Percentiles rank a stretch among this genome's conserved stretches.
These are phyloP conservation scores for Geotrypetes seraphini DNA, from an alignment of 2,797 vertebrate species.

Conservation along the genomic window DNA sequence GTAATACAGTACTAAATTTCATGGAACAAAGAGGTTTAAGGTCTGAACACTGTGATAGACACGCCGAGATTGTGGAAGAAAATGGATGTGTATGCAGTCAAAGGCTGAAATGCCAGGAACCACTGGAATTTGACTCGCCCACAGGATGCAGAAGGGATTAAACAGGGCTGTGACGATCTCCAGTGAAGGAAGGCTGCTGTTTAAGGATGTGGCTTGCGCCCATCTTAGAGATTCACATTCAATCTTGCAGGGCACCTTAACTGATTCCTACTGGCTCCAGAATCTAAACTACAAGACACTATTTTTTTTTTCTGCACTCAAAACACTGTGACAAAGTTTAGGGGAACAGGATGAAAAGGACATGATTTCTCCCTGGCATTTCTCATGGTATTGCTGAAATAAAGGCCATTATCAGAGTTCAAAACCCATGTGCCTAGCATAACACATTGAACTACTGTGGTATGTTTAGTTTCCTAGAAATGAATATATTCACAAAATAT, in stretches of 20 bases:
- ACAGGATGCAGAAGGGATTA: background rate
- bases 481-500: too few species aligned
- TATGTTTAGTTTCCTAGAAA: too few species aligned
- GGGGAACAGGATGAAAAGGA: too few species aligned
- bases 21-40: conserved; percentile 2
- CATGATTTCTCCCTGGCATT: too few species aligned
- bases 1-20: background rate
- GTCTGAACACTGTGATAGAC: background rate
- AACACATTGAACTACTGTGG: too few species aligned
- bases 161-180: background rate
- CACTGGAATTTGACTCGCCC: background rate
- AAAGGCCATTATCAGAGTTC: too few species aligned
- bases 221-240: conserved; percentile 1
- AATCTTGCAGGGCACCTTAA: background rate
- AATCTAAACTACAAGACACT: background rate
- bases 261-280: background rate
- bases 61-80: background rate
- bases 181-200: too few species aligned
- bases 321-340: too few species aligned
- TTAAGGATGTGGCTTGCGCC: conserved; percentile 16
- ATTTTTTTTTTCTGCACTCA: too few species aligned
- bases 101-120: background rate
- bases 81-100: background rate
- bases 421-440: too few species aligned
- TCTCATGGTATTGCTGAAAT: too few species aligned